Evolutionary conservation across 2,113 vertebrate genomes (phyloP), one percentile per base, ranked within the genome.

Genomic region (Microcebus tavaratra): DNA sequence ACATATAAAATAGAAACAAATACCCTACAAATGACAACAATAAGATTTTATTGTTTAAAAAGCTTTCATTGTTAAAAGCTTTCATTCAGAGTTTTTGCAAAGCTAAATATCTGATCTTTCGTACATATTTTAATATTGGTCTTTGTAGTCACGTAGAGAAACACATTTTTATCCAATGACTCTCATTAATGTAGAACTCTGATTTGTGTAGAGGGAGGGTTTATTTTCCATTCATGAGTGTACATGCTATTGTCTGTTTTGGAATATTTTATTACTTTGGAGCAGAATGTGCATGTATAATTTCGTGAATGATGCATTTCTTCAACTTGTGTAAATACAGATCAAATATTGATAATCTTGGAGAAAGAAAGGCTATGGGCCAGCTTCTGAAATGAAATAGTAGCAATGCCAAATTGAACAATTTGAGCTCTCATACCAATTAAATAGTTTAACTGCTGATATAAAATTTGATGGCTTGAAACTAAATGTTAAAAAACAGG

Each of bases 371-470:
- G 13, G 15, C 48, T 85, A 34, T 78, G 3, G 84, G 17, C 18
- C 20, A 57, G 34, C 87, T 94, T 78, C 75, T 31, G 93, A 93
- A 96, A 70, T 89, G 31, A 91, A 91, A 91, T 55, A 65, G 36
- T 78, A 73, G 18, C 36, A 76, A 75, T 76, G 73, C 70, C 57
- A 98, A 96, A 80, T 63, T 61, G 53, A 98, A 95, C 9, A 97
- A 90, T 92, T 86, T 92, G 14, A 91, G 55, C 2, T 83, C 25
- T 94, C 81, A 45, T 39, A 68, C 10, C 39, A 76, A 50, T 91
- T 85, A 92, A 86, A 75, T 14, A 70, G 81, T 95, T 76, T 91
- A 76, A 93, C 36, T 91, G 31, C 29, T 94, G 36, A 70, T 97
- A 65, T 29, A 70, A 85, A 85, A 89, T 73, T 31, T 89, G 48